These are phyloP conservation scores for Hipparchia sbordonii DNA, from an alignment of 2,888 invertebrate species.

Conservation along the genomic window DNA sequence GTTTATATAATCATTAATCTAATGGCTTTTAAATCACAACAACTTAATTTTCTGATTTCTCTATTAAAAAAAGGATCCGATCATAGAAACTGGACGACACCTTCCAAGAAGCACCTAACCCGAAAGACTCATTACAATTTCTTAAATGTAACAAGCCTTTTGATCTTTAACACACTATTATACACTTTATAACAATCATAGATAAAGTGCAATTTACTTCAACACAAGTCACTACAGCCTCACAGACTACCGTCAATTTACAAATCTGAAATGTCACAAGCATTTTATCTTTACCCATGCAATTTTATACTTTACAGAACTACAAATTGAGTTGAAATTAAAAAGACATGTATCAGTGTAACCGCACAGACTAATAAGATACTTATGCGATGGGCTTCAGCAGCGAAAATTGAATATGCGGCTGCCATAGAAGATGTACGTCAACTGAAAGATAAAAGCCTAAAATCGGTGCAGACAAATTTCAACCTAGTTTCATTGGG, in stretches of 20 bases:
- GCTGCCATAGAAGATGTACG: conserved; percentile 53
- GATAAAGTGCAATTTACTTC: conserved; percentile 10
- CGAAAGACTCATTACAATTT: conserved; percentile 57
- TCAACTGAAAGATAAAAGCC: conserved; percentile 64
- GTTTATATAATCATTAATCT: conserved; percentile 44
- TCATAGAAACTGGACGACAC: conserved; percentile 56
- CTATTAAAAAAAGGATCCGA: conserved; percentile 46
- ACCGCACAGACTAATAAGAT: conserved; percentile 57
- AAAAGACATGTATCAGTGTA: neutral
- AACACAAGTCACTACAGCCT: neutral
- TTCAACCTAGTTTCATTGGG: conserved; percentile 23
- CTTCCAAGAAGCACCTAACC: conserved; percentile 67
- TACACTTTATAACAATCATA: neutral
- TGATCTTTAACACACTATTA: neutral
- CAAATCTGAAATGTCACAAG: conserved; percentile 47
- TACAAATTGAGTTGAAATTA: conserved; percentile 1
- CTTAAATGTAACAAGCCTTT: conserved; percentile 46
- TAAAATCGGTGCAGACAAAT: conserved; percentile 44
- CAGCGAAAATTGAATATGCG: conserved; percentile 64
- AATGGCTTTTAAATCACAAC: conserved; percentile 53
- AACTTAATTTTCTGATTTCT: conserved; percentile 71
- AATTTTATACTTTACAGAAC: neutral
- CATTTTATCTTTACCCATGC: neutral
- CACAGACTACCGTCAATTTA: conserved; percentile 27
- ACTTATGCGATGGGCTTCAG: conserved; percentile 64